These are phyloP conservation scores for Prochilodus magdalenae DNA, from an alignment of 2,113 vertebrate species.

Conservation along the genomic window DNA sequence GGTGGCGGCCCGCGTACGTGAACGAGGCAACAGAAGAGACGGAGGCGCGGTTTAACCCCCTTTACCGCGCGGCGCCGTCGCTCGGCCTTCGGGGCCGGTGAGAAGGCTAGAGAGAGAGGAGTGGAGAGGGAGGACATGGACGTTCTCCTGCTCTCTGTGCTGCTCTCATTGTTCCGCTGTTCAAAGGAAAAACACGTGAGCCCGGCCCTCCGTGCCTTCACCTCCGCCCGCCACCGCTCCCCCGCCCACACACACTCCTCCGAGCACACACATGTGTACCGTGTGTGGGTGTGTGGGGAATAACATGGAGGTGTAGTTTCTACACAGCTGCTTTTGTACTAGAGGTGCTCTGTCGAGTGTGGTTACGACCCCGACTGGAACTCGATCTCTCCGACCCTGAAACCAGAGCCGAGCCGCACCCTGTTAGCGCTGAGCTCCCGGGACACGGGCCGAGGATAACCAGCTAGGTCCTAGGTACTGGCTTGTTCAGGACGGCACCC, in stretches of 20 bases:
- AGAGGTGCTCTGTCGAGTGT: neutral
- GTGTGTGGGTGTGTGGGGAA: conserved; percentile 8
- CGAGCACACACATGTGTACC: neutral
- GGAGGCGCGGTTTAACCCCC: conserved; percentile 3
- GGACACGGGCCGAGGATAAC: no score
- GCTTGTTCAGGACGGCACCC: no score
- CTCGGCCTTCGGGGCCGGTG: conserved; percentile 11
- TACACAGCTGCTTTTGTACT: neutral
- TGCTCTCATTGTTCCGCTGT: conserved; percentile 16
- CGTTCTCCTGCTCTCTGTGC: conserved; percentile 7
- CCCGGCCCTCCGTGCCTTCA: conserved; percentile 6
- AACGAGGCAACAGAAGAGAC: neutral
- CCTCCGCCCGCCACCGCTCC: conserved; percentile 16
- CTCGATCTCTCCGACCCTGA: neutral
- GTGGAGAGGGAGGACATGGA: neutral
- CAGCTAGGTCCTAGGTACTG: no score
- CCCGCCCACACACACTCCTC: neutral
- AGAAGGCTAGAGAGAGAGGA: neutral
- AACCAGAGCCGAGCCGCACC: conserved; percentile 1
- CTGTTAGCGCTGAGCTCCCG: no score
- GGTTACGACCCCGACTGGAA: neutral
- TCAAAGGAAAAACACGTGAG: neutral
- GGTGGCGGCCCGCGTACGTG: conserved; percentile 13
- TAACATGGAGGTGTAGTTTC: neutral
- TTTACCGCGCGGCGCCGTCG: neutral